Evolutionary conservation across 2,797 vertebrate genomes (phyloP), one percentile per base, ranked within the genome.

Genomic region (Antennarius maculatus): DNA sequence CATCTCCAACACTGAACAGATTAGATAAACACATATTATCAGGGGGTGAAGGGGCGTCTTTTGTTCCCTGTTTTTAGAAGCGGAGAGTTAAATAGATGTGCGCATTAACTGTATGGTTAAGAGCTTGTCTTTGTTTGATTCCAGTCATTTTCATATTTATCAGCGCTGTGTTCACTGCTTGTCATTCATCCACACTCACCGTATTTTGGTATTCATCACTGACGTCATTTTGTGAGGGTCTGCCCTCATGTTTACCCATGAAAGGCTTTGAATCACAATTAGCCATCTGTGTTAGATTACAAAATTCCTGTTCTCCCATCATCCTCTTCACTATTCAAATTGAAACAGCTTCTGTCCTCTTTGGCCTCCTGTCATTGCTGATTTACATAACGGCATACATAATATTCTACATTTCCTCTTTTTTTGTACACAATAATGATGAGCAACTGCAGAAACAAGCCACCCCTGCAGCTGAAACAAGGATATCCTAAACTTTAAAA

Each of bases 121-220:
- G 59, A 73, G 55, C 71, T 54, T n/a, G 41, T 67, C 48, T 56
- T 71, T 54, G 31, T 57, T 60, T 62, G 3, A 62, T 72, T 66
- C 17, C 34, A 51, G 17, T 41, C 18, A 31, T 74, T 73, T 84
- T 51, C 45, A 66, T 48, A 66, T 81, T 67, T 76, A 50, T 42
- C 70, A 53, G 59, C 7, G 5, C 29, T 11, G 15, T 53, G 55
- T 59, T 61, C 29, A 0, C 62, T 16, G 18, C 55, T 65, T 59
- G 23, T 79, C 57, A 50, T 6, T 54, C 12, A 6, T 74, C 64
- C 54, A 52, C 80, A 83, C 41, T 10, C 61, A 6, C 54, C 46
- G 43, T 60, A 28, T 51, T 83, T 72, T 63, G 34, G 29, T 70
- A 64, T 80, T 87, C 83, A 78, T 64, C 63, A 4, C 56, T 55